These are phyloP conservation scores for Cephus cinctus DNA, from an alignment of 1,140 invertebrate genomes.

Conservation along the genomic window DNA sequence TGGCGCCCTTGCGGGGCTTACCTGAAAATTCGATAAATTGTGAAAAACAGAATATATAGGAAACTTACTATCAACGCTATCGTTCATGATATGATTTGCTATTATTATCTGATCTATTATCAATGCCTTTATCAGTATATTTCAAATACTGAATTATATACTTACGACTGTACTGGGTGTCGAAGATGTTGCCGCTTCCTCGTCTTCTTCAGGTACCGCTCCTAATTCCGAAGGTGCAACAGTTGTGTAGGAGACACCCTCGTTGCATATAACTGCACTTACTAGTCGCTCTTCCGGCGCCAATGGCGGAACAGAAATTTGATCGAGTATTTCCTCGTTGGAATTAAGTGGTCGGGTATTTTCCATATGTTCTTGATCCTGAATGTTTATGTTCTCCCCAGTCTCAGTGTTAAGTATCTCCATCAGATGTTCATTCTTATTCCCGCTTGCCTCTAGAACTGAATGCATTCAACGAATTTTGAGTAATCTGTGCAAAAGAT, in stretches of 20 bases:
- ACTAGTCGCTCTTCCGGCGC: constrained; percentile 36
- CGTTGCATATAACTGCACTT: constrained; percentile 31
- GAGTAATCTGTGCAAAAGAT: background rate
- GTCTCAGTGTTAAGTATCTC: constrained; percentile 8
- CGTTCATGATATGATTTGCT: background rate
- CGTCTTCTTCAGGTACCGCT: constrained; percentile 68
- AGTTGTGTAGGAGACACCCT: constrained; percentile 28
- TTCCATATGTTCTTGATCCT: too few species aligned
- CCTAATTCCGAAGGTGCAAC: constrained; percentile 45
- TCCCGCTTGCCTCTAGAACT: constrained; percentile 24
- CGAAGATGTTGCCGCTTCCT: constrained; percentile 59
- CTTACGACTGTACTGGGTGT: constrained; percentile 61
- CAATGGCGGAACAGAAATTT: constrained; percentile 34
- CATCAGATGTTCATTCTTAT: constrained; percentile 20
- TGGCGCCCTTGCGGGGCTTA: constrained; percentile 41
- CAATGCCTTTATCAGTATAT: background rate
- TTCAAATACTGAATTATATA: constrained; percentile 4
- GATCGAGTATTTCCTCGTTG: constrained; percentile 34
- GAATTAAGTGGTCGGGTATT: constrained; percentile 21
- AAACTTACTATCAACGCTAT: background rate
- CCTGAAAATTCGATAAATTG: constrained; percentile 22
- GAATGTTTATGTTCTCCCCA: too few species aligned
- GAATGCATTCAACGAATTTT: background rate
- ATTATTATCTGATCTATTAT: background rate
- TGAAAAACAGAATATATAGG: background rate